These are phyloP conservation scores for Stictonetta naevosa DNA, from an alignment of 2,113 vertebrate genomes.

Conservation along the genomic window DNA sequence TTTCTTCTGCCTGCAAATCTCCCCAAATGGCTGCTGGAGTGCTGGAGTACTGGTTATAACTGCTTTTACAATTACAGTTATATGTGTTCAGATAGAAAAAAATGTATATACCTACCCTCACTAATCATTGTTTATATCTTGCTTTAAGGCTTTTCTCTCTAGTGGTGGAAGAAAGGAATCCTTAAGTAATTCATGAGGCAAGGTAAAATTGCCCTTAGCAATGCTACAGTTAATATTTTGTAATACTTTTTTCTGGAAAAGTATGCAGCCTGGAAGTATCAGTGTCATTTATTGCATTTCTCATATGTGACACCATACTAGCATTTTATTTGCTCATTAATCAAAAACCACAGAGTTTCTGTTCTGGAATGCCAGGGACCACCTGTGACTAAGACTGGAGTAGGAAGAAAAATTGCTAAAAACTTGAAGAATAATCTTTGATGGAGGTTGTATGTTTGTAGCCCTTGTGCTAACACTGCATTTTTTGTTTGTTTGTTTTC, in stretches of 20 bases:
- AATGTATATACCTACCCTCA: not conserved
- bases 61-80: not conserved
- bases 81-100: not conserved
- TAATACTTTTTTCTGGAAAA: not conserved
- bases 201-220: not conserved
- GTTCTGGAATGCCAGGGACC: not conserved
- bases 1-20: not conserved
- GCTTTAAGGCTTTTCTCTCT: not conserved
- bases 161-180: not conserved
- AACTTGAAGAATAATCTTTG: not conserved
- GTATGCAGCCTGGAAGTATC: not conserved
- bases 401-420: not conserved
- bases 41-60: not conserved
- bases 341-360: not conserved
- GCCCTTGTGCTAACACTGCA: not conserved
- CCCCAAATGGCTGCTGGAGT: not conserved
- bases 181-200: not conserved
- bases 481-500: not conserved
- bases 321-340: slow-evolving; percentile 4
- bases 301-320: not conserved
- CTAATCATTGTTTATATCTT: not conserved
- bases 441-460: not conserved
- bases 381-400: not conserved
- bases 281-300: not conserved
- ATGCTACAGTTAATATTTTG: not conserved